phyloP scores from a whole-genome alignment of 1,140 invertebrate species.

The Coenobita brevimanus region DNA sequence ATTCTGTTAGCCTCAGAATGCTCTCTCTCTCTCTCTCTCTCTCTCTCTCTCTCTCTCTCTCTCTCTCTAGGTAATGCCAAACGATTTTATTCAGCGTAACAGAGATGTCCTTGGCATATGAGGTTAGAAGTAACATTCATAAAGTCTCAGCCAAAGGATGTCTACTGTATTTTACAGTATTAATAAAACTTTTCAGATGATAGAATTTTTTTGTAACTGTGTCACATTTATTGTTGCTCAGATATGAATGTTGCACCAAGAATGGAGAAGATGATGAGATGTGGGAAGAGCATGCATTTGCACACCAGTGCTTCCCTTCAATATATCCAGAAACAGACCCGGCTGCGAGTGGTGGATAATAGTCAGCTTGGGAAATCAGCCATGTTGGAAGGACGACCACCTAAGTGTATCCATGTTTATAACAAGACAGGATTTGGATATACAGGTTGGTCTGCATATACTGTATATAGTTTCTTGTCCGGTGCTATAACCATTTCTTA shows the following conservation, averaged over 20 bases:
- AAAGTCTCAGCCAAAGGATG: too few relatives aligned
- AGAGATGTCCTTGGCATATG: too few relatives aligned
- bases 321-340: slow-evolving; percentile 77
- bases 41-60: too few relatives aligned
- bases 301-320: slow-evolving; percentile 33
- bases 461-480: background rate
- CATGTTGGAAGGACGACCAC: slow-evolving; percentile 93
- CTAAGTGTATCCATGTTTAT: slow-evolving; percentile 91
- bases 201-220: too few relatives aligned
- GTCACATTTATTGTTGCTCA: too few relatives aligned
- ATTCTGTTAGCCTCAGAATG: too few relatives aligned
- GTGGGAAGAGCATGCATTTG: background rate
- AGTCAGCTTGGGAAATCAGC: slow-evolving; percentile 94
- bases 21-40: too few relatives aligned
- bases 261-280: background rate
- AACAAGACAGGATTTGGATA: slow-evolving; percentile 78
- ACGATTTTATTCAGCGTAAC: too few relatives aligned
- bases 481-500: background rate
- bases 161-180: too few relatives aligned
- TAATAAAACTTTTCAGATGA: too few relatives aligned
- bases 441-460: slow-evolving; percentile 44
- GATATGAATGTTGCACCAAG: slow-evolving; percentile 2
- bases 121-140: too few relatives aligned
- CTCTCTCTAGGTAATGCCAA: too few relatives aligned
- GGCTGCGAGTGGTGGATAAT: slow-evolving; percentile 95